Evolutionary conservation across 2,113 vertebrate genomes (phyloP).

Genomic region (Myotis davidii): DNA sequence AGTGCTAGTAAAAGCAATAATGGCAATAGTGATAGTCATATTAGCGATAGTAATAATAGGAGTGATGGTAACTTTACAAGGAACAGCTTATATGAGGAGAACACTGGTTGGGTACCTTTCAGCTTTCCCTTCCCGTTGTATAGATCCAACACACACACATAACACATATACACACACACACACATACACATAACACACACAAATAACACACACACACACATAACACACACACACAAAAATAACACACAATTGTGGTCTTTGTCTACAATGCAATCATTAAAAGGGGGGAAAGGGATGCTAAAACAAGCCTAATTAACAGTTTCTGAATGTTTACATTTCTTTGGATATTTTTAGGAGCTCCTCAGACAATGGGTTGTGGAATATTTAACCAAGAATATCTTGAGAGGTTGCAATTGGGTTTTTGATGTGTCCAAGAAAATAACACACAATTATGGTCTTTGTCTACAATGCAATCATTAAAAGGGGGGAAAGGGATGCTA

Average conservation of each 20-base stretch:
- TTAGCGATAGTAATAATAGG: neutral
- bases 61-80: neutral
- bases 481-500: neutral
- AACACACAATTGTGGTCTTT: neutral
- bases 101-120: neutral
- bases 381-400: slow-evolving; percentile 13
- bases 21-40: fast-evolving
- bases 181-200: neutral
- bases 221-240: neutral
- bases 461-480: neutral
- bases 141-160: neutral
- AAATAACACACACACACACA: neutral
- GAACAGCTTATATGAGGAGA: neutral
- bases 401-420: neutral
- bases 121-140: neutral
- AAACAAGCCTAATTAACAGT: neutral
- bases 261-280: neutral
- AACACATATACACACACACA: neutral
- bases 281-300: neutral
- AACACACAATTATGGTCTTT: neutral
- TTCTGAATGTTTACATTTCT: neutral
- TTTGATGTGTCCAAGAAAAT: neutral
- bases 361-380: neutral
- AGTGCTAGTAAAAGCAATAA: neutral
- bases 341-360: neutral